These are phyloP conservation scores for Hippocampus guttulatus DNA, from an alignment of 2,113 vertebrate genomes.

Conservation along the genomic window DNA sequence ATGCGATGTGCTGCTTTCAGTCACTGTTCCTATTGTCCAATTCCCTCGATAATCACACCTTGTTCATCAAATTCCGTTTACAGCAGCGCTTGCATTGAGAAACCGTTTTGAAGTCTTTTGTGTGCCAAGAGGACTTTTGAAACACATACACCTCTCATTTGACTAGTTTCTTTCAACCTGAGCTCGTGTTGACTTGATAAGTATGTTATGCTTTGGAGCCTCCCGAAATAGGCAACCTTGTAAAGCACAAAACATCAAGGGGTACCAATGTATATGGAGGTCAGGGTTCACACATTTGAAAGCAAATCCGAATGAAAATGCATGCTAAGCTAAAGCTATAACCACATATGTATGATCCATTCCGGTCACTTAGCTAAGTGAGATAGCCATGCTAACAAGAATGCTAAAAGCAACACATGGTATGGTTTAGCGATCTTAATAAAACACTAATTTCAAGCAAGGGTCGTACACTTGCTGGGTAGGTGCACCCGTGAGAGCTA, in stretches of 20 bases:
- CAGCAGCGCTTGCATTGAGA: background rate
- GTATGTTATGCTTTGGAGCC: background rate
- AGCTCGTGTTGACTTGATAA: background rate
- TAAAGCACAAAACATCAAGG: background rate
- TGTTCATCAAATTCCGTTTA: background rate
- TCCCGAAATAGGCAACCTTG: background rate
- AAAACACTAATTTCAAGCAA: background rate
- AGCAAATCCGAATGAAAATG: background rate
- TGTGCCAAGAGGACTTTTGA: background rate
- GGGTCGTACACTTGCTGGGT: no score
- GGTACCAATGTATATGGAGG: no score
- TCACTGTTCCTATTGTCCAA: background rate
- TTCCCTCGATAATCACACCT: background rate
- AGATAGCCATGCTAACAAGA: background rate
- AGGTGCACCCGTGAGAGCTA: slow-evolving; percentile 20
- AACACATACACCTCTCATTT: background rate
- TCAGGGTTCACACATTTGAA: no score
- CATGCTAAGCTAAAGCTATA: background rate
- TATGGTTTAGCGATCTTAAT: background rate
- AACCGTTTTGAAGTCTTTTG: background rate
- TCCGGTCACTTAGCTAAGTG: background rate
- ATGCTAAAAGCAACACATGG: background rate
- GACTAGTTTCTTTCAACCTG: background rate
- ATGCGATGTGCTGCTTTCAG: background rate
- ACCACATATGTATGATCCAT: background rate